Evolutionary conservation across 2,888 invertebrate genomes (phyloP), one percentile per base, ranked within the genome.

Genomic region (Tricholauxania praeusta): DNA sequence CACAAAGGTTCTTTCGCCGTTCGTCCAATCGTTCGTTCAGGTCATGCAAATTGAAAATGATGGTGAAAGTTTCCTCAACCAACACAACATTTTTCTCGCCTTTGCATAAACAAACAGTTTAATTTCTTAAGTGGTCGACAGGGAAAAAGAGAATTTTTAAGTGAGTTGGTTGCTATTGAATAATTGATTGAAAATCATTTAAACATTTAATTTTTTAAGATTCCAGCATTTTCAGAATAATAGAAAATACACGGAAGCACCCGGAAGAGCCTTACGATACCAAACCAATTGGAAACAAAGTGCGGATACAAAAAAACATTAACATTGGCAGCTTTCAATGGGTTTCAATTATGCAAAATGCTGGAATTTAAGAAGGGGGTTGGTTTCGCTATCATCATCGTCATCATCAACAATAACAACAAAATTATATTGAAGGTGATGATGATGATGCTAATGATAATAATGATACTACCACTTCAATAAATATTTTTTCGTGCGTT

Each of bases 281-380:
- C 28, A 28, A 28, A 28, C 28, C 28, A 28, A 28, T 28, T 28
- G 28, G 28, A 28, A 28, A 28, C 4, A 28, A 28, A 10, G 39
- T 53, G 53, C 53, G 10, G 39, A 39, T 39, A 39, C 39, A 39
- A 39, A 39, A 39, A 39, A 1, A 39, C 39, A 39, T 39, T 39
- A 39, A 10, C 39, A 39, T 39, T 39, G 63, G 53, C 32, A 66
- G 48, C 19, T 63, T 75, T 53, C 75, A 62, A 48, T 63, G 39
- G 72, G 73, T 68, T 78, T 80, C 78, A 81, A 82, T 82, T 82
- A 82, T 81, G 82, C 82, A 81, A 80, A 82, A 82, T 79, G 79
- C 77, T 77, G 79, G 79, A 78, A 81, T 39, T 39, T 39, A 82
- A 79, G 80, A 82, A 81, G 80, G 82, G 81, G 80, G n/a, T 17